A percentile compares a stretch with the other conserved stretches of the same genome.
Conservation (phyloP, 2,888 invertebrate genomes). For the Anthrax anthrax region DNA sequence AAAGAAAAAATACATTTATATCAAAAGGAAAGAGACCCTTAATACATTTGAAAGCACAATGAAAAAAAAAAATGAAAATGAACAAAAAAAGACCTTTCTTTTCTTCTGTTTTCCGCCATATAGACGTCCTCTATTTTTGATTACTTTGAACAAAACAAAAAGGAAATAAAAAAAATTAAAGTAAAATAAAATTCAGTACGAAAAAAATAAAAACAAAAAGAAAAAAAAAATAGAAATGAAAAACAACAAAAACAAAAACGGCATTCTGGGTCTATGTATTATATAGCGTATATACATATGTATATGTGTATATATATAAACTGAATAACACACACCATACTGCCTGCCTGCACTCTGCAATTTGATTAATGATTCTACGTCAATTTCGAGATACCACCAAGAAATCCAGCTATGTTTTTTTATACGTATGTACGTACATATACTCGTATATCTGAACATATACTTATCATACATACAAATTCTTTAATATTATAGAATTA, state of each 20-base stretch:
- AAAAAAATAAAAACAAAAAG: not conserved
- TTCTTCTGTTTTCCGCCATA: not conserved
- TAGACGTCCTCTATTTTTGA: conserved; percentile 8
- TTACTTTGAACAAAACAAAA: conserved; percentile 4
- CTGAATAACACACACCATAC: conserved; percentile 1
- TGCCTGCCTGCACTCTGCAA: conserved; percentile 30
- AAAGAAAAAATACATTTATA: too few species aligned
- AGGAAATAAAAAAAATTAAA: not conserved
- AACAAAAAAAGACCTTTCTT: not conserved
- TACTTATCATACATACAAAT: not conserved
- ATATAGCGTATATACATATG: too few species aligned
- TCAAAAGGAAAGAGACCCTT: too few species aligned
- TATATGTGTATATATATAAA: too few species aligned
- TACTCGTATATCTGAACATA: not conserved
- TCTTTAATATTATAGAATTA: not conserved
- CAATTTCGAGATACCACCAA: conserved; percentile 25
- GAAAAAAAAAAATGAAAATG: not conserved
- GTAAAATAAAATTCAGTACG: not conserved
- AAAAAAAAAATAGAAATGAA: not conserved
- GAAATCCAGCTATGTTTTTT: conserved; percentile 18
- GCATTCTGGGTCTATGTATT: conserved; percentile 4
- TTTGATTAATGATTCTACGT: conserved; percentile 35
- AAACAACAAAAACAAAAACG: not conserved
- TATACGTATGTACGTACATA: not conserved
- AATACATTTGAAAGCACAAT: not conserved